phyloP scores from a whole-genome alignment of 1,140 invertebrate genomes.

The Cecropterus lyciades region DNA sequence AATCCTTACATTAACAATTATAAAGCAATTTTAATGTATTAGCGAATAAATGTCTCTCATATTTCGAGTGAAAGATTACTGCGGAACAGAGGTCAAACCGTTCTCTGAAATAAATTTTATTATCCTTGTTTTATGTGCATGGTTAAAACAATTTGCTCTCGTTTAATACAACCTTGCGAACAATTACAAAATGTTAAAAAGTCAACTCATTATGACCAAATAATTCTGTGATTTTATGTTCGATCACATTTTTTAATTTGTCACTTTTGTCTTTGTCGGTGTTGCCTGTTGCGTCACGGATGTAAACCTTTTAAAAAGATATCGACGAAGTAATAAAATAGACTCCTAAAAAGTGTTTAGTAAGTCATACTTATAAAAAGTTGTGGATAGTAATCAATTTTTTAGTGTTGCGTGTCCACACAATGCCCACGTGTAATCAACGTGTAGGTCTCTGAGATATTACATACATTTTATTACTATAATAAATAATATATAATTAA shows the following conservation, averaged over 20 bases:
- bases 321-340: too few species aligned
- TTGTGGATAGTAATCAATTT: too few species aligned
- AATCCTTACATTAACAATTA: slow-evolving; percentile 27
- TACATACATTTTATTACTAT: too few species aligned
- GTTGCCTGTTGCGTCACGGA: neutral
- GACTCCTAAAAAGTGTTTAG: too few species aligned
- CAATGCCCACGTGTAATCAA: too few species aligned
- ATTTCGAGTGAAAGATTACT: slow-evolving; percentile 50
- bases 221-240: slow-evolving; percentile 45
- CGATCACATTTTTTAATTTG: slow-evolving; percentile 43
- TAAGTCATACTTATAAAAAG: too few species aligned
- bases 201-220: slow-evolving; percentile 48
- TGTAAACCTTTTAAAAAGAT: neutral
- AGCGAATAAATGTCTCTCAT: slow-evolving; percentile 48
- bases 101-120: slow-evolving; percentile 55
- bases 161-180: slow-evolving; percentile 61
- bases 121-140: slow-evolving; percentile 51
- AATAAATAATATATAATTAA: too few species aligned
- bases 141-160: slow-evolving; percentile 55
- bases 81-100: slow-evolving; percentile 52
- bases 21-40: slow-evolving; percentile 37
- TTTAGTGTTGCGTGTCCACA: neutral
- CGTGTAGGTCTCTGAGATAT: too few species aligned
- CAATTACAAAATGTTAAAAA: slow-evolving; percentile 57
- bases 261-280: neutral